These are phyloP conservation scores for Drosophila phalerata DNA, from an alignment of 2,888 invertebrate species.

Conservation along the genomic window DNA sequence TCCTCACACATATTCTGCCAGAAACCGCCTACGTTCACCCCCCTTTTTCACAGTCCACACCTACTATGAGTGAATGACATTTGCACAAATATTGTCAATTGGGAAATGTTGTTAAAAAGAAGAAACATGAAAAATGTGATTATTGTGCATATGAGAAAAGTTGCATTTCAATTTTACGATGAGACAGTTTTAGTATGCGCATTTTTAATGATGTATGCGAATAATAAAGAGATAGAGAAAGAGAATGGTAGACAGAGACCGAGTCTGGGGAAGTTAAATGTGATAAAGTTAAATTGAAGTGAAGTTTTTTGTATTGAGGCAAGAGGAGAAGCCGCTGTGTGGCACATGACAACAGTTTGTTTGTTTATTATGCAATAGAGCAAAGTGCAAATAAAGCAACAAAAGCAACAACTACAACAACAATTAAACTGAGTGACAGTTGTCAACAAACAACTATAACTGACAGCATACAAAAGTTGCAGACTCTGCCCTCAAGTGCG, in stretches of 20 bases:
- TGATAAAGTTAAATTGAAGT: constrained; percentile 57
- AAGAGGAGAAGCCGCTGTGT: background rate
- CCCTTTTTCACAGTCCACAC: background rate
- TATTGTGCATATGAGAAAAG: constrained; percentile 49
- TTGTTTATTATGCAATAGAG: constrained; percentile 70
- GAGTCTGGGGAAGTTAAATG: constrained; percentile 53
- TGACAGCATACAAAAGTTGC: constrained; percentile 42
- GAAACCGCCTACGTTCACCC: background rate
- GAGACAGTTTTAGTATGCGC: constrained; percentile 20
- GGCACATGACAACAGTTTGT: constrained; percentile 29
- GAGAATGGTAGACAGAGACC: constrained; percentile 23
- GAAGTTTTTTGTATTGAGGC: constrained; percentile 32
- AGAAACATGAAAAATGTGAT: constrained; percentile 19
- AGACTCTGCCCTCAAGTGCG: constrained; percentile 21
- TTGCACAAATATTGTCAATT: constrained; percentile 59
- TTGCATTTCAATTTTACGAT: constrained; percentile 43
- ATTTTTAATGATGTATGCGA: constrained; percentile 23
- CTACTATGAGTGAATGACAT: constrained; percentile 64
- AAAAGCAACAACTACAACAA: constrained; percentile 21
- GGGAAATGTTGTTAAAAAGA: constrained; percentile 23
- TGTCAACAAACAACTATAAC: constrained; percentile 41
- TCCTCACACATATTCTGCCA: constrained; percentile 19
- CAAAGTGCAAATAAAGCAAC: constrained; percentile 60
- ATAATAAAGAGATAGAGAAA: background rate
- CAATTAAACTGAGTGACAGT: constrained; percentile 23